A percentile compares a stretch with the other conserved stretches of the same genome.
These are phyloP conservation scores for Brachirus orientalis DNA, from an alignment of 2,113 vertebrate genomes.

Conservation along the genomic window DNA sequence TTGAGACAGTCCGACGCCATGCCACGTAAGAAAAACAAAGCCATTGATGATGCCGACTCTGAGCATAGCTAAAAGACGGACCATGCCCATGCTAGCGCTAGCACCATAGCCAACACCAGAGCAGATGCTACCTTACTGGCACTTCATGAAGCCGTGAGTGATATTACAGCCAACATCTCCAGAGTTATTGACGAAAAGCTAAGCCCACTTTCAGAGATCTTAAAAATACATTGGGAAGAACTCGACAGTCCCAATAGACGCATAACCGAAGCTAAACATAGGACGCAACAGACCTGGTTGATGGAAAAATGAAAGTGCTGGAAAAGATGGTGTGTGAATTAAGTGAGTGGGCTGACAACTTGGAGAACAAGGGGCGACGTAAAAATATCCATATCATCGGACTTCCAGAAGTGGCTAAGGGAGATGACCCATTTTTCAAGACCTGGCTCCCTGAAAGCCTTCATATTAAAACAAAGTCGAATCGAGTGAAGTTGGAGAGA, in stretches of 20 bases:
- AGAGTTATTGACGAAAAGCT: background rate
- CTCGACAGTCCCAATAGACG: background rate
- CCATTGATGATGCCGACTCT: background rate
- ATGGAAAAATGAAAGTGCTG: background rate
- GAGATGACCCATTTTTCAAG: background rate
- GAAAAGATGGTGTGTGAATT: background rate
- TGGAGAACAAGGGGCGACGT: background rate
- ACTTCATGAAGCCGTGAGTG: background rate
- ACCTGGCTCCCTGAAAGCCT: conserved; percentile 5
- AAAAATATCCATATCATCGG: no score
- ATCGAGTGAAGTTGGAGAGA: background rate
- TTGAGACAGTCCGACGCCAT: background rate
- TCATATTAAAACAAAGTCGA: background rate
- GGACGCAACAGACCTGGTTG: background rate
- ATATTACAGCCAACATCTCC: conserved; percentile 1
- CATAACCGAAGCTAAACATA: background rate
- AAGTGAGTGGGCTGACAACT: background rate
- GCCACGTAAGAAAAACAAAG: conserved; percentile 4
- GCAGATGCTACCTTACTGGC: background rate
- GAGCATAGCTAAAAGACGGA: background rate
- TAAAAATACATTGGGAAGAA: background rate
- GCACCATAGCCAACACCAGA: no score
- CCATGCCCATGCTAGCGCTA: no score
- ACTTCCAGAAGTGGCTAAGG: background rate
- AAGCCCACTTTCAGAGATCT: background rate